These are phyloP conservation scores for Rapana venosa DNA, from an alignment of 2,888 invertebrate species.

Conservation along the genomic window DNA sequence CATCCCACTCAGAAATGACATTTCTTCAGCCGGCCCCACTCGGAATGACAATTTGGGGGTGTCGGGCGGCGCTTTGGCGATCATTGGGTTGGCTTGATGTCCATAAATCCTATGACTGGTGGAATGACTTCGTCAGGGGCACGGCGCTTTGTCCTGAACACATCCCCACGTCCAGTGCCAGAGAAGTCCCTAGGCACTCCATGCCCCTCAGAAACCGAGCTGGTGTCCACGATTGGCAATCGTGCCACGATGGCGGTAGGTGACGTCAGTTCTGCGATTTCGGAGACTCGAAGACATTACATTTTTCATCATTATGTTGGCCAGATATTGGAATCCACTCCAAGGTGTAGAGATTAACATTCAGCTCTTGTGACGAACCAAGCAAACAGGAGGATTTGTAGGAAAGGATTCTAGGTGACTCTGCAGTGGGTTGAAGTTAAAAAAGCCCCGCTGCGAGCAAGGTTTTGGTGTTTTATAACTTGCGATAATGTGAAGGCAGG, in stretches of 20 bases:
- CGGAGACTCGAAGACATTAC: neutral
- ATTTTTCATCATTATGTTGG: slow-evolving; percentile 72
- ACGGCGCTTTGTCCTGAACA: slow-evolving; percentile 80
- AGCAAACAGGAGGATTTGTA: no score
- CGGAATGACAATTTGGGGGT: slow-evolving; percentile 66
- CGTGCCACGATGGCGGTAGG: slow-evolving; percentile 24
- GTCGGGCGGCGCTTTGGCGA: slow-evolving; percentile 73
- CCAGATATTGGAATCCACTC: neutral
- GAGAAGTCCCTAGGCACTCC: neutral
- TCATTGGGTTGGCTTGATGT: slow-evolving; percentile 78
- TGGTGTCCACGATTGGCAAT: neutral
- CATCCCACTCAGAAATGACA: slow-evolving; percentile 68
- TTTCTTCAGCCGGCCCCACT: slow-evolving; percentile 76
- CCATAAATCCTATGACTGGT: slow-evolving; percentile 79
- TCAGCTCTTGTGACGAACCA: no score
- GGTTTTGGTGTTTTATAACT: no score
- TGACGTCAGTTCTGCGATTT: neutral
- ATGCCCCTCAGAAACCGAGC: slow-evolving; percentile 17
- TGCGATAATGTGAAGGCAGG: no score
- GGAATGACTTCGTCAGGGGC: slow-evolving; percentile 77
- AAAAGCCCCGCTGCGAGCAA: no score
- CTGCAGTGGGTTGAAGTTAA: no score
- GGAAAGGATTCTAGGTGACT: no score
- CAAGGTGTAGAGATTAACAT: neutral
- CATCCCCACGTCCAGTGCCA: slow-evolving; percentile 64